Conservation (phyloP, 2,113 vertebrate genomes). For the Gymnocephalus cernua region DNA sequence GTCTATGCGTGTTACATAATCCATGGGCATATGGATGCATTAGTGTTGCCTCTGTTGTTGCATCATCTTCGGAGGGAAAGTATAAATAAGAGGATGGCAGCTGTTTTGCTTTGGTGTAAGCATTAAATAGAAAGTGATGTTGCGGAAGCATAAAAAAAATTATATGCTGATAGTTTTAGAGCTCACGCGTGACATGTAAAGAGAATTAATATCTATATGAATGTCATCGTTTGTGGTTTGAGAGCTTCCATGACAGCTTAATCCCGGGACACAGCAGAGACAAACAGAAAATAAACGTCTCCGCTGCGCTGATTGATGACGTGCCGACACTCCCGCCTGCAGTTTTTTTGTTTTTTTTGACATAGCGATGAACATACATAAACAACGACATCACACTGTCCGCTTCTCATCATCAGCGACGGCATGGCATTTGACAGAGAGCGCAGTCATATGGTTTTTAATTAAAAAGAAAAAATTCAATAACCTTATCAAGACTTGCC, state of each 20-base stretch:
- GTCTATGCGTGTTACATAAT: slow-evolving; percentile 42
- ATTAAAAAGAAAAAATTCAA: slow-evolving; percentile 83
- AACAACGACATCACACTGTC: slow-evolving; percentile 47
- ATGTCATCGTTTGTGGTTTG: slow-evolving; percentile 50
- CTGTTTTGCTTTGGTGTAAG: slow-evolving; percentile 11
- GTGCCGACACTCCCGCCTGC: slow-evolving; percentile 36
- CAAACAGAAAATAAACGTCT: slow-evolving; percentile 60
- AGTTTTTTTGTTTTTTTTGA: slow-evolving; percentile 15
- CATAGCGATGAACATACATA: slow-evolving; percentile 58
- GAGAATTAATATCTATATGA: slow-evolving; percentile 57
- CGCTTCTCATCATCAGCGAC: slow-evolving; percentile 32
- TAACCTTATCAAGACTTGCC: slow-evolving; percentile 82
- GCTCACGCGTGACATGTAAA: slow-evolving; percentile 58
- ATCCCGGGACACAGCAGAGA: slow-evolving; percentile 45
- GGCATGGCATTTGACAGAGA: slow-evolving; percentile 59
- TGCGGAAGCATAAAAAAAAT: slow-evolving; percentile 22
- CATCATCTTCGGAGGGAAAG: background rate
- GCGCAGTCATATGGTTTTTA: slow-evolving; percentile 77
- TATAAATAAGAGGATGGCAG: slow-evolving; percentile 7
- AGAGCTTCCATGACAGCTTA: slow-evolving; percentile 55
- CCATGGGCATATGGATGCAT: background rate
- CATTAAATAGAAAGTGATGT: slow-evolving; percentile 24
- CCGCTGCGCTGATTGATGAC: slow-evolving; percentile 69
- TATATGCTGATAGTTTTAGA: slow-evolving; percentile 41
- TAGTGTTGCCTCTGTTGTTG: background rate